Percentiles rank a stretch among this genome's conserved stretches.
Evolutionary conservation across 2,113 vertebrate species (phyloP).

Genomic region (Oenanthe oenanthe): DNA sequence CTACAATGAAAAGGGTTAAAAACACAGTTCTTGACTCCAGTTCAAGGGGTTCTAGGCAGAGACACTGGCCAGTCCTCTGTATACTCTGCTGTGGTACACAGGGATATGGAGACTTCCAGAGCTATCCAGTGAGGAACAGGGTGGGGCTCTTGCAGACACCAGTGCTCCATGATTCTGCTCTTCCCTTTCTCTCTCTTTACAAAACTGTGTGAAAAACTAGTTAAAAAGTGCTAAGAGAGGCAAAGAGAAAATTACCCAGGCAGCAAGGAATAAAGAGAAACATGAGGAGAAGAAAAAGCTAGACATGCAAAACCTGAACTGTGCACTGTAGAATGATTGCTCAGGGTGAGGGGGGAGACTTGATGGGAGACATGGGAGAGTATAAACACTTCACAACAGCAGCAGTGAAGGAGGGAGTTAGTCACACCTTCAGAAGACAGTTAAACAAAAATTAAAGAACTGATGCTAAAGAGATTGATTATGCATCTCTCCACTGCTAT

Average conservation of each 20-base stretch:
- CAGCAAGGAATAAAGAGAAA: not conserved
- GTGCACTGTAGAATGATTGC: not conserved
- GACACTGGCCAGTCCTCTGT: not conserved
- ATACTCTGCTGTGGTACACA: rapidly evolving
- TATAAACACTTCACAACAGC: not conserved
- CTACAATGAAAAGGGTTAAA: not conserved
- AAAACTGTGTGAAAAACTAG: not conserved
- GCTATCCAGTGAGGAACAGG: not conserved
- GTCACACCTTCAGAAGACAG: not conserved
- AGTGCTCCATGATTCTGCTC: not conserved
- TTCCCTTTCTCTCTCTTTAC: not conserved
- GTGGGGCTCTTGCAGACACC: not conserved
- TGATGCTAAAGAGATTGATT: not conserved
- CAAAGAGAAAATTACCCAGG: not conserved
- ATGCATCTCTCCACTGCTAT: not conserved
- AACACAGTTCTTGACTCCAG: not conserved
- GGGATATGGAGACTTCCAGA: not conserved
- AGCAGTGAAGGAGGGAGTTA: not conserved
- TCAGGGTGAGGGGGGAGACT: not conserved
- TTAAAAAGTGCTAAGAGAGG: not conserved
- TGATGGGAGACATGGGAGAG: not conserved
- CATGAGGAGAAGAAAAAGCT: not conserved
- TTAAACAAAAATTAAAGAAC: not conserved
- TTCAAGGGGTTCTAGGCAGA: not conserved
- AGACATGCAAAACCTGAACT: not conserved